phyloP scores from a whole-genome alignment of 2,113 vertebrate genomes.

The Megaceryle torquata region DNA sequence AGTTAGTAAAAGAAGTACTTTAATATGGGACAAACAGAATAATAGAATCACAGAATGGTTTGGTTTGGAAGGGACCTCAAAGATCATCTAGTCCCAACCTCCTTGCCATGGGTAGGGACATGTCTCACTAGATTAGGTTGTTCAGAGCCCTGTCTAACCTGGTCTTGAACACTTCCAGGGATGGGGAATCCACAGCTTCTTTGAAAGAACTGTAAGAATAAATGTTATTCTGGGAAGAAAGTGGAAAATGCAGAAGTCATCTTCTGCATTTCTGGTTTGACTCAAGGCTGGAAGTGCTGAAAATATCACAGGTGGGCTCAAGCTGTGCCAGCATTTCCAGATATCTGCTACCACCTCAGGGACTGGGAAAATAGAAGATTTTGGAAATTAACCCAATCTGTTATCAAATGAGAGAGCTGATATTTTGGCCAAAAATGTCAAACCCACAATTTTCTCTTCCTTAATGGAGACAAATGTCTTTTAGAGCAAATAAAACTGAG shows the following conservation, averaged over 20 bases:
- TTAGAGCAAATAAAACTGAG: neutral
- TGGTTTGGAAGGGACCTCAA: neutral
- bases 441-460: neutral
- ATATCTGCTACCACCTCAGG: neutral
- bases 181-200: neutral
- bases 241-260: neutral
- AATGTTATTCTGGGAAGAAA: neutral
- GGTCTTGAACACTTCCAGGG: neutral
- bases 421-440: neutral
- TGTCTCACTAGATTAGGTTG: neutral
- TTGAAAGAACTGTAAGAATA: neutral
- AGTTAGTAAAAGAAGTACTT: neutral
- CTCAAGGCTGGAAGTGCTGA: neutral
- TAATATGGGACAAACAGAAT: neutral
- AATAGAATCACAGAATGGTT: neutral
- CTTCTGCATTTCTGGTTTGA: neutral
- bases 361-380: neutral
- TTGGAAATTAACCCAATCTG: neutral
- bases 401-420: neutral
- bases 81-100: neutral
- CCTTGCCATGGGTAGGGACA: neutral
- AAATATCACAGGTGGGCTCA: neutral
- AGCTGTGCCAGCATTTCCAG: neutral
- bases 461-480: neutral
- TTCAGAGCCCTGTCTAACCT: neutral